phyloP scores from a whole-genome alignment of 2,888 invertebrate genomes.

The Gonocerus acuteangulatus region DNA sequence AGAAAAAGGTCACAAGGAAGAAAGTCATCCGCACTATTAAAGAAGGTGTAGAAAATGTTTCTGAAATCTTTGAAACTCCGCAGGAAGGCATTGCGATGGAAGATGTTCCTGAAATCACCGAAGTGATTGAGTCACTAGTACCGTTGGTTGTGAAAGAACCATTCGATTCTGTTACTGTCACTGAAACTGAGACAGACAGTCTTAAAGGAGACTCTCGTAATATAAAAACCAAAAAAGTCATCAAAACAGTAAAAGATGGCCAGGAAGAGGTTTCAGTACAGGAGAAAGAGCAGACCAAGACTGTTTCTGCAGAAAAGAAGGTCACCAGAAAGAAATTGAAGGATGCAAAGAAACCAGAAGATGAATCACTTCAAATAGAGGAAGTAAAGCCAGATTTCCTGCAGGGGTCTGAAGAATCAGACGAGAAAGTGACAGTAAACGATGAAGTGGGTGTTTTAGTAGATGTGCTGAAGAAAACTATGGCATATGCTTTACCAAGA shows the following conservation, averaged over 20 bases:
- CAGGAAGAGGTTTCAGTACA: slow-evolving; percentile 31
- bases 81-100: too few species aligned
- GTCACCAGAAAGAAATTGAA: too few species aligned
- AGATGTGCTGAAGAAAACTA: slow-evolving; percentile 6
- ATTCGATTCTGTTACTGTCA: slow-evolving; percentile 24
- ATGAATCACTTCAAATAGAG: background rate
- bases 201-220: too few species aligned
- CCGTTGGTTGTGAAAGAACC: background rate
- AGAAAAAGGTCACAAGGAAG: slow-evolving; percentile 46
- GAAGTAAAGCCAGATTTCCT: background rate
- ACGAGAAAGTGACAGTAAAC: background rate
- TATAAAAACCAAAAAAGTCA: slow-evolving; percentile 23
- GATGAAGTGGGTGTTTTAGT: slow-evolving; percentile 5
- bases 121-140: slow-evolving; percentile 15
- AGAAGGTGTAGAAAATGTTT: slow-evolving; percentile 35
- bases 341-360: too few species aligned
- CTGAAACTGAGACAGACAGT: slow-evolving; percentile 38
- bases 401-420: background rate
- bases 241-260: slow-evolving; percentile 24
- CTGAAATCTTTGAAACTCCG: too few species aligned
- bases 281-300: slow-evolving; percentile 23
- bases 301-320: too few species aligned
- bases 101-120: too few species aligned
- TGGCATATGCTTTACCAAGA: background rate
- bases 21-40: slow-evolving; percentile 39